Percentiles rank a stretch among this genome's conserved stretches.
Evolutionary conservation across 1,140 invertebrate genomes (phyloP).

Genomic region (Heliconius eleuchia): DNA sequence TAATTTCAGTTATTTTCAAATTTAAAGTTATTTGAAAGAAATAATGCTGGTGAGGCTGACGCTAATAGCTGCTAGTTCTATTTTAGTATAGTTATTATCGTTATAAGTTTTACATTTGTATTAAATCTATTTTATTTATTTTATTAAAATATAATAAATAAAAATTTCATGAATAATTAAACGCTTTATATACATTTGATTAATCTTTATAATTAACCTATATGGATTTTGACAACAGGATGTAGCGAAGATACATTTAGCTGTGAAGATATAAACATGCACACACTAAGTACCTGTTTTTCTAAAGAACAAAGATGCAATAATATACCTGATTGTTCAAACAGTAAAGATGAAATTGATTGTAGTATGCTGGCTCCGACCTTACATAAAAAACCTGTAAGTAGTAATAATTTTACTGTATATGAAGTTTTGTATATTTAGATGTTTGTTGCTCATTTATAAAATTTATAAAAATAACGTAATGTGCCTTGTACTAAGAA

Average conservation of each 20-base stretch:
- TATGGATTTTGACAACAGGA: constrained; percentile 67
- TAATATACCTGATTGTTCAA: constrained; percentile 84
- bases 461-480: too few species aligned
- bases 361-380: constrained; percentile 85
- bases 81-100: too few species aligned
- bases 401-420: constrained; percentile 9
- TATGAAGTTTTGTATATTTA: too few species aligned
- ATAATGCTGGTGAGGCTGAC: too few species aligned
- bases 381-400: constrained; percentile 80
- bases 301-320: constrained; percentile 85
- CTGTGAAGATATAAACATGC: constrained; percentile 81
- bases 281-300: constrained; percentile 81
- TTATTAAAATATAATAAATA: background rate
- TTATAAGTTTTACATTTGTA: background rate
- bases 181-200: background rate
- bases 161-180: too few species aligned
- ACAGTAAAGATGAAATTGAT: constrained; percentile 88
- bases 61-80: too few species aligned
- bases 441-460: too few species aligned
- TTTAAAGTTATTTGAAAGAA: too few species aligned
- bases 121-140: background rate
- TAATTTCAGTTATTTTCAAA: too few species aligned
- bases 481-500: too few species aligned
- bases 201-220: background rate
- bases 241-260: constrained; percentile 85